Evolutionary conservation across 2,888 invertebrate species (phyloP).

Genomic region (Keiferia lycopersicella): DNA sequence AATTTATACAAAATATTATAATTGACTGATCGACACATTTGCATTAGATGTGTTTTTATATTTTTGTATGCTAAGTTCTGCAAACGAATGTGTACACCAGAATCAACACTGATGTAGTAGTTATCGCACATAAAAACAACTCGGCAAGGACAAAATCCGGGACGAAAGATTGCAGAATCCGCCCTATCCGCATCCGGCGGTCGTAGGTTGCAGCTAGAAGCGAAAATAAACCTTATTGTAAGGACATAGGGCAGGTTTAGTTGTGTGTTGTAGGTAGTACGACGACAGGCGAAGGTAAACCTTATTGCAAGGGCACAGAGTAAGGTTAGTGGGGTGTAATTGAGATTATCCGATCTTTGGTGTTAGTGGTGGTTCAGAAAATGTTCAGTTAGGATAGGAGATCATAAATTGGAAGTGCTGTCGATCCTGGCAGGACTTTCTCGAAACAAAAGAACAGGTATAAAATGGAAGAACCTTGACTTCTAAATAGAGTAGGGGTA

Average conservation of each 20-base stretch:
- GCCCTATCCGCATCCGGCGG: conserved; percentile 1
- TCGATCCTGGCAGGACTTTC: not conserved
- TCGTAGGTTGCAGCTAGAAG: not conserved
- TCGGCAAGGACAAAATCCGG: not conserved
- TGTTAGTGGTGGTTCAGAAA: not conserved
- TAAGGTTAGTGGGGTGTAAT: not conserved
- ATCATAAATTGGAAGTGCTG: not conserved
- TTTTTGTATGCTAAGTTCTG: too few species aligned
- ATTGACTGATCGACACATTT: too few species aligned
- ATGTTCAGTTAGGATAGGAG: not conserved
- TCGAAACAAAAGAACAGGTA: too few species aligned
- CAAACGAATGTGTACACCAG: too few species aligned
- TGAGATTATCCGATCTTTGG: not conserved
- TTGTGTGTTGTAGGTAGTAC: not conserved
- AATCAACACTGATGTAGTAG: not conserved
- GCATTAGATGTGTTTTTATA: too few species aligned
- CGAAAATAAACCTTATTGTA: not conserved
- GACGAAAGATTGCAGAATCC: conserved; percentile 7
- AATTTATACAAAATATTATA: too few species aligned
- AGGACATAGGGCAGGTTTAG: not conserved
- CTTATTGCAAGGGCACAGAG: not conserved
- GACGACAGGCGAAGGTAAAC: not conserved
- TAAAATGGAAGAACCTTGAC: too few species aligned
- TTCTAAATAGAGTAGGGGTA: too few species aligned
- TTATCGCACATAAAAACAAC: not conserved